Base-by-base conservation (phyloP, 2,797 vertebrate genomes). In the Sebastes flavidus region DNA sequence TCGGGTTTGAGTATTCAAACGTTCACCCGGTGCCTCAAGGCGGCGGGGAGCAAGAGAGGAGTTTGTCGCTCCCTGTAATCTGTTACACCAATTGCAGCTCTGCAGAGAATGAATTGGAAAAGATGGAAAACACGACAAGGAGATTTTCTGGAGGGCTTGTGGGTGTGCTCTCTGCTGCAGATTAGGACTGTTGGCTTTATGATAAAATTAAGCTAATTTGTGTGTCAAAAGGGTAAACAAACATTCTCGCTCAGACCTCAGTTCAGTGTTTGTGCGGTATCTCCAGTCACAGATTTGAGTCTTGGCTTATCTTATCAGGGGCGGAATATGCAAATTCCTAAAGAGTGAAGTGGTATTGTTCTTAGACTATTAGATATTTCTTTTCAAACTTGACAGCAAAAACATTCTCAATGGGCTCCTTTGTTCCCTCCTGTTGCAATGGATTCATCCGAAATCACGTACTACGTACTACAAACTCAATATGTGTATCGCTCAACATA, bases 51-150 rank as follows among this genome's bases (percentile, higher is more conserved):
- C 65, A 68, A 77, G 29, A 81, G 69, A 38, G 22, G 58, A 63
- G 78, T 68, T 52, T 82, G 71, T 77, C 2, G 12, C 72, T 65
- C 25, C 12, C 13, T 61, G 30, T 70, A 54, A 87, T 88, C 72
- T 85, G 61, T 59, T 70, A 76, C 72, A 76, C 46, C 69, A 56
- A 60, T 79, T 79, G 71, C 60, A 72, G 65, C 69, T 70, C 46
- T 11, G 73, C 65, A 8, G 62, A 72, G 77, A 75, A 80, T 32
- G 65, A 79, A 81, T 67, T 34, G 46, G 36, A 46, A 75, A 69
- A 87, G 74, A 86, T 81, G 71, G 42, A 83, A 82, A 89, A 78
- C 67, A 46, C 9, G 46, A 65, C 70, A 65, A 80, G 72, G 61
- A 67, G 67, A 76, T 76, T 77, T 78, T 73, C 82, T 74, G 0